Evolutionary conservation across 2,113 vertebrate species (phyloP).

Genomic region (Rhinichthys klamathensis): DNA sequence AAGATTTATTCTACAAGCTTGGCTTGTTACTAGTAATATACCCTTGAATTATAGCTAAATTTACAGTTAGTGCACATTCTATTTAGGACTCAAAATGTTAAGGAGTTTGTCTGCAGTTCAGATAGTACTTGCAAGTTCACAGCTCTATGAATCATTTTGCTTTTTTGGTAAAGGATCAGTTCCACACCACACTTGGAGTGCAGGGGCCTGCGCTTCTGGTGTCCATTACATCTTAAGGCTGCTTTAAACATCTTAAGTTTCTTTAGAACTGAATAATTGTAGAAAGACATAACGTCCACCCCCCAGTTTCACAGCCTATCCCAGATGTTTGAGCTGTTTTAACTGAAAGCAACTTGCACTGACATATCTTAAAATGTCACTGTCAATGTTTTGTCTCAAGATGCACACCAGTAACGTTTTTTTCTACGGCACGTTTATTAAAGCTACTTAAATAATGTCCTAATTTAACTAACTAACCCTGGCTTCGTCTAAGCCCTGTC

Average conservation of each 20-base stretch:
- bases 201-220: slow-evolving; percentile 50
- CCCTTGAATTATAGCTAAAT: not conserved
- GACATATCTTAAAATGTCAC: too few relatives aligned
- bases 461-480: too few relatives aligned
- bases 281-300: not conserved
- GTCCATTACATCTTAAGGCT: not conserved
- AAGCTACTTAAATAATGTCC: too few relatives aligned
- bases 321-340: too few relatives aligned
- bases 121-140: slow-evolving; percentile 60
- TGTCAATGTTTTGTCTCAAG: too few relatives aligned
- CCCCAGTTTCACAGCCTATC: too few relatives aligned
- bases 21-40: not conserved
- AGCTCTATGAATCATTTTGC: slow-evolving; percentile 57
- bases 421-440: too few relatives aligned
- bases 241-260: not conserved
- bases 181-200: slow-evolving; percentile 60
- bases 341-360: too few relatives aligned
- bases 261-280: not conserved
- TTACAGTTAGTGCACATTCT: not conserved
- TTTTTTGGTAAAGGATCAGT: slow-evolving; percentile 47
- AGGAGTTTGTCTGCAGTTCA: slow-evolving; percentile 41
- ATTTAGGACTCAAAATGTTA: slow-evolving; percentile 7
- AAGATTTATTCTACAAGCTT: not conserved
- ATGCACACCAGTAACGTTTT: too few relatives aligned
- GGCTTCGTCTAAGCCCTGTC: too few relatives aligned